Base-by-base conservation (phyloP, 2,113 vertebrate genomes). In the Anarhynchus alexandrinus region DNA sequence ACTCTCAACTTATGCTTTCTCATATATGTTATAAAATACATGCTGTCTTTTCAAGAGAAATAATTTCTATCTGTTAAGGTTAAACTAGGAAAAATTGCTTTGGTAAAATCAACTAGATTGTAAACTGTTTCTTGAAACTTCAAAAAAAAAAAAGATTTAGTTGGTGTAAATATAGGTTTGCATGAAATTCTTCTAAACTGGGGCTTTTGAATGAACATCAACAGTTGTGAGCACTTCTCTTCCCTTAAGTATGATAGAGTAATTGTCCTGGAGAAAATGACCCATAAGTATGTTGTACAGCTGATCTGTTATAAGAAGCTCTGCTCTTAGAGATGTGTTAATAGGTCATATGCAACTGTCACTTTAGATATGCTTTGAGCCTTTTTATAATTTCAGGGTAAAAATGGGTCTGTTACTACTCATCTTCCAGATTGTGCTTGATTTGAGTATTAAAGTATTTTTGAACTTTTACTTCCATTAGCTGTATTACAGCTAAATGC, bases 241-340 rank as follows among this genome's bases (percentile, higher is more conserved):
- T 61, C 42, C 17, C 42, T 49, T 5, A 64, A 72, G 12, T 20
- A 13, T 61, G 34, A 29, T 27, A 66, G 62, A 66, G 11, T 25
- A 43, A 26, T 80, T 82, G n/a, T 67, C 49, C 81, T 82, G 38
- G 29, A 94, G 72, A 80, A 81, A 26, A 38, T 34, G 52, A 64
- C 21, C 71, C 0, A 0, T 65, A 43, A 76, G 40, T 65, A 3
- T 52, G 27, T 36, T n/a, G 22, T 54, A 20, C 62, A 70, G 62
- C 51, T 90, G 78, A 54, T 85, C n/a, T 59, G 52, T 69, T 65
- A 4, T 19, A 36, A 55, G 79, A 42, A 81, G 18, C 40, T 88
- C 17, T 82, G 51, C 51, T 83, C 42, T 42, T 83, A 74, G 12
- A 64, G 19, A 4, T 83, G 38, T 57, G 36, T 61, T 84, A 58